phyloP scores from a whole-genome alignment of 1,140 invertebrate genomes.

The Trigoniulus corallinus region DNA sequence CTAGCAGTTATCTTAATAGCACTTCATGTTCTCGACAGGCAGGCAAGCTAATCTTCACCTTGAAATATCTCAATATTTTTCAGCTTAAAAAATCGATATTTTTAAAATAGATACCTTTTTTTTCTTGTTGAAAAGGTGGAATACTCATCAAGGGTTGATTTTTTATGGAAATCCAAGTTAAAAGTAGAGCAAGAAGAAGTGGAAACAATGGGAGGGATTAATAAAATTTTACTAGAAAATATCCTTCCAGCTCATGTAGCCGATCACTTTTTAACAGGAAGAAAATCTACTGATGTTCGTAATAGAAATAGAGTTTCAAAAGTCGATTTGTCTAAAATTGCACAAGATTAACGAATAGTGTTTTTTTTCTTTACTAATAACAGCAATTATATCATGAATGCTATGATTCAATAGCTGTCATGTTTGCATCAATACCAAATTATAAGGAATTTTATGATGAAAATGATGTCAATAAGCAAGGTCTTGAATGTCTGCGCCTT shows the following conservation, averaged over 20 bases:
- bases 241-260: constrained; percentile 93
- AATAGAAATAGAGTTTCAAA: no score
- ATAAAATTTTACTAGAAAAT: constrained; percentile 85
- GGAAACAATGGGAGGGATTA: constrained; percentile 85
- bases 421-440: constrained; percentile 97
- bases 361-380: constrained; percentile 13
- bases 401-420: constrained; percentile 85
- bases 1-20: constrained; percentile 23
- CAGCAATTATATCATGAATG: constrained; percentile 86
- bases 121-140: constrained; percentile 33
- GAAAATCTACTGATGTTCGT: constrained; percentile 42
- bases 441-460: constrained; percentile 98
- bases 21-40: constrained; percentile 9
- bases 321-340: neutral
- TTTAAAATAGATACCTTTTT: neutral
- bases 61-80: neutral
- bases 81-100: neutral
- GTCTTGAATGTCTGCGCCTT: constrained; percentile 80
- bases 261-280: constrained; percentile 62
- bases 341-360: neutral
- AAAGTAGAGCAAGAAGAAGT: constrained; percentile 85
- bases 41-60: constrained; percentile 3
- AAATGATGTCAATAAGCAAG: constrained; percentile 91
- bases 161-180: constrained; percentile 79
- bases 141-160: constrained; percentile 70